Evolutionary conservation across 2,888 invertebrate genomes (phyloP).

Genomic region (Torymus auratus): DNA sequence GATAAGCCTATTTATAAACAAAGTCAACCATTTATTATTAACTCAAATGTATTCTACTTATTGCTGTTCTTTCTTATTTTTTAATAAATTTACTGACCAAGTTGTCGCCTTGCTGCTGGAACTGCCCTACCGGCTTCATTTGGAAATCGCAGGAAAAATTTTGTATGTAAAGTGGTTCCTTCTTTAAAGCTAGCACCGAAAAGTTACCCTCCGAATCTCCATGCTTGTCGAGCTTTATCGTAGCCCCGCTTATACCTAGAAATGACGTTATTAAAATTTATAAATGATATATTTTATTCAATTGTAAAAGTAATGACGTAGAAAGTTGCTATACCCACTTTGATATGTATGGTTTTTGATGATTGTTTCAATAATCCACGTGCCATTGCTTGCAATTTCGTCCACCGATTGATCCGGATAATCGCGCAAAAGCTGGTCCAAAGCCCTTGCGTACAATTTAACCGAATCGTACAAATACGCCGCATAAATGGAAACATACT

Average conservation of each 20-base stretch:
- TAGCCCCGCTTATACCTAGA: conserved; percentile 94
- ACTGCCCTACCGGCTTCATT: conserved; percentile 91
- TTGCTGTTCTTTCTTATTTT: neutral
- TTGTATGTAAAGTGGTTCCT: conserved; percentile 74
- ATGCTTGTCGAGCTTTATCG: conserved; percentile 92
- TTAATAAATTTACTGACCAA: conserved; percentile 81
- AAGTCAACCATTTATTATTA: neutral
- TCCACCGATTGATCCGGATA: conserved; percentile 82
- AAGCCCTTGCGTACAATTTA: conserved; percentile 91
- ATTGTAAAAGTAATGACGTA: too few relatives aligned
- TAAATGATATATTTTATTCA: too few relatives aligned
- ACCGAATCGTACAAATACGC: conserved; percentile 97
- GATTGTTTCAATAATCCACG: conserved; percentile 90
- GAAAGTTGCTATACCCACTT: conserved; percentile 79
- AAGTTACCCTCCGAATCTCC: conserved; percentile 99
- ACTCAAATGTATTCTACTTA: neutral
- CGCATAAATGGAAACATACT: conserved; percentile 93
- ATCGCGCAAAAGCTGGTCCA: conserved; percentile 84
- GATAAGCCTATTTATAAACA: conserved; percentile 83
- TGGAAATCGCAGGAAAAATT: conserved; percentile 84
- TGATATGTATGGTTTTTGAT: conserved; percentile 89
- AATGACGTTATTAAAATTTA: conserved; percentile 44
- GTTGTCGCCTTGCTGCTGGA: conserved; percentile 86
- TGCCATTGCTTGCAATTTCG: conserved; percentile 89
- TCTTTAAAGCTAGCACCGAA: conserved; percentile 91